Evolutionary conservation across 64 coral and sea anemone species (phyloP).

Genomic region (Stichodactyla mertensii): DNA sequence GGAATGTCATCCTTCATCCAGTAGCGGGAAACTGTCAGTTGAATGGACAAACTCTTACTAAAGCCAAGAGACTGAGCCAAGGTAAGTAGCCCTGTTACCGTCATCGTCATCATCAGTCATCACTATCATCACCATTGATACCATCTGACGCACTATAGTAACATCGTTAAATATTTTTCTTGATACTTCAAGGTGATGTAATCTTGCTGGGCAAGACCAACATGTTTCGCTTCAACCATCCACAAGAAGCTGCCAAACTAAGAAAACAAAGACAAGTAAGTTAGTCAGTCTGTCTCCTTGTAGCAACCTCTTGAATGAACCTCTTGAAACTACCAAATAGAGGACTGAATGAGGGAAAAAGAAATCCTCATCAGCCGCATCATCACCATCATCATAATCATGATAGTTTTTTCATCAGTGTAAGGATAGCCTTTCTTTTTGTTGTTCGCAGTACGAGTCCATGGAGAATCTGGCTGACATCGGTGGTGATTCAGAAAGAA

Average conservation of each 20-base stretch:
- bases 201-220: slow-evolving; percentile 95
- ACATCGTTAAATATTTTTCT: background rate
- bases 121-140: background rate
- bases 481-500: slow-evolving; percentile 54
- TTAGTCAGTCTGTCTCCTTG: background rate
- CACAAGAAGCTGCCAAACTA: slow-evolving; percentile 92
- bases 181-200: slow-evolving; percentile 61
- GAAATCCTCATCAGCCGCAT: background rate
- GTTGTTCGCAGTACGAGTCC: slow-evolving; percentile 76
- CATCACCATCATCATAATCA: background rate
- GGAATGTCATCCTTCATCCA: slow-evolving; percentile 83
- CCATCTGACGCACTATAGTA: background rate
- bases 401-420: no score
- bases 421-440: no score
- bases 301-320: no score
- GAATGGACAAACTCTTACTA: slow-evolving; percentile 69
- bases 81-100: slow-evolving; percentile 23
- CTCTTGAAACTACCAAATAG: no score
- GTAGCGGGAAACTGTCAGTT: slow-evolving; percentile 51
- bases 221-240: slow-evolving; percentile 96
- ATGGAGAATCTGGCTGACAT: slow-evolving; percentile 94
- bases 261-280: slow-evolving; percentile 94
- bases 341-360: background rate
- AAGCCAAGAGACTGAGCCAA: slow-evolving; percentile 62
- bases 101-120: background rate